Percentiles rank a stretch among this genome's conserved stretches.
These are phyloP conservation scores for Adineta ricciae DNA, from an alignment of 2,888 invertebrate species.

Conservation along the genomic window DNA sequence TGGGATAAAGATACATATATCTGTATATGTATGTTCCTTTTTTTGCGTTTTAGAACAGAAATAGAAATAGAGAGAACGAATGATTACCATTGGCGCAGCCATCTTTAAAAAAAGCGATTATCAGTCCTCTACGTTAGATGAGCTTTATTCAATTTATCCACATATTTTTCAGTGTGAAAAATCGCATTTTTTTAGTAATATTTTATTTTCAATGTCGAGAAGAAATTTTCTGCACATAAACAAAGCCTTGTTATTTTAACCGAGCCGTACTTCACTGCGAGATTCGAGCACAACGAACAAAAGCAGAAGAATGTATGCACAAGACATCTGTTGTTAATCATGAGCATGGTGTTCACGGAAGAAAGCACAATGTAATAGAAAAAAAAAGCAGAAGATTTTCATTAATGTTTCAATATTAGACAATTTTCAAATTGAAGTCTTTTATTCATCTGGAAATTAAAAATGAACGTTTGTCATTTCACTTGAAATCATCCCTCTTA, in stretches of 20 bases:
- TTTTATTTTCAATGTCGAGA: neutral
- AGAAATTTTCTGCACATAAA: neutral
- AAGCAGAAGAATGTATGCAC: too few relatives aligned
- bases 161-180: neutral
- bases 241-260: neutral
- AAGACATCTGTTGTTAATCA: too few relatives aligned
- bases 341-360: too few relatives aligned
- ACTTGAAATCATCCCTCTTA: too few relatives aligned
- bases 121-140: neutral
- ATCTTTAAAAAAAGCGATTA: neutral
- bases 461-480: too few relatives aligned
- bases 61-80: neutral
- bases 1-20: neutral
- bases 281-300: too few relatives aligned
- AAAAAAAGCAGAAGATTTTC: too few relatives aligned
- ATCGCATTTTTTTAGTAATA: neutral
- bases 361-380: too few relatives aligned
- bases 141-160: neutral
- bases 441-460: too few relatives aligned
- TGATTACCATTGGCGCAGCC: neutral
- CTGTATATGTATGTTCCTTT: slow-evolving; percentile 2
- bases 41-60: neutral
- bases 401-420: too few relatives aligned
- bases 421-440: too few relatives aligned
- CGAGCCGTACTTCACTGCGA: too few relatives aligned